A percentile compares a stretch with the other conserved stretches of the same genome.
Evolutionary conservation across 2,888 invertebrate species (phyloP).

Genomic region (Boloria euphrosyne): DNA sequence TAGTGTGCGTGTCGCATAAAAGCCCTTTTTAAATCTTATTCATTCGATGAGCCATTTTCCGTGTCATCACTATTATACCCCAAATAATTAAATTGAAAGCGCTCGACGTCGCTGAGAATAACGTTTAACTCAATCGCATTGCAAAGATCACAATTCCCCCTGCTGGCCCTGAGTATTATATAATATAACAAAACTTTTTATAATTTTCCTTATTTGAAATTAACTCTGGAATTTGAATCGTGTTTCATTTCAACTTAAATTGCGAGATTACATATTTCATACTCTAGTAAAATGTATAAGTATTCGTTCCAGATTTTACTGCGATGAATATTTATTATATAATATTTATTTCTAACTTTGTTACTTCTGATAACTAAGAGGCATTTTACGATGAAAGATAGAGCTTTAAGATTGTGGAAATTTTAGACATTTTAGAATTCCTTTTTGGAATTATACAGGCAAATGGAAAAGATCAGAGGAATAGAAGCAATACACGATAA

Average conservation of each 20-base stretch:
- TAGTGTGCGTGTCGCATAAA: constrained; percentile 10
- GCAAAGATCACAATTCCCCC: constrained; percentile 74
- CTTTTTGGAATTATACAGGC: no score
- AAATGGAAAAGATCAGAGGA: no score
- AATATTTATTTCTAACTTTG: no score
- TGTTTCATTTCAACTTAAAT: constrained; percentile 2
- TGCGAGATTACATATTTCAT: background rate
- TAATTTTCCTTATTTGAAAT: constrained; percentile 11
- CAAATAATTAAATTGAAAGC: constrained; percentile 78
- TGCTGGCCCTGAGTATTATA: constrained; percentile 41
- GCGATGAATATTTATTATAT: no score
- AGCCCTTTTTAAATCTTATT: constrained; percentile 20
- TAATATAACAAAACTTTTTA: constrained; percentile 31
- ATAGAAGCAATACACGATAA: no score
- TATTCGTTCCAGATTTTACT: no score
- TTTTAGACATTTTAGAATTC: no score
- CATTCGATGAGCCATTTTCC: constrained; percentile 27
- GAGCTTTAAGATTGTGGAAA: no score
- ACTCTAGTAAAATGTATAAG: no score
- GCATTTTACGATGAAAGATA: no score
- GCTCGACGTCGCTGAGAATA: constrained; percentile 72
- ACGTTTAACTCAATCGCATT: constrained; percentile 77
- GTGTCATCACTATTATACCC: constrained; percentile 68
- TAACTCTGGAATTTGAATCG: background rate
- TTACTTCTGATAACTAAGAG: no score